Evolutionary conservation across 2,113 vertebrate genomes (phyloP).

Genomic region (Felis catus): F.catus_Fca126_mat1.0 CM031414.1:56592001-56592500

Average conservation of each 20-base stretch:
- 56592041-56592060: not conserved
- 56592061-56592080: not conserved
- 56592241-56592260: not conserved
- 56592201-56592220: not conserved
- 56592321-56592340: not conserved
- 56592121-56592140: not conserved
- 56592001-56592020: not conserved
- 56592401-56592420: not conserved
- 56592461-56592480: not conserved
- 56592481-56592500: too few species aligned
- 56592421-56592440: not conserved
- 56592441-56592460: too few species aligned
- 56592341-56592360: not conserved
- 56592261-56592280: not conserved
- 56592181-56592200: too few species aligned
- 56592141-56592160: not conserved
- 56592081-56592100: not conserved
- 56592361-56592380: not conserved
- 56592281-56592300: not conserved
- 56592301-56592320: not conserved
- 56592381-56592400: not conserved
- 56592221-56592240: not conserved
- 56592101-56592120: not conserved
- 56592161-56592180: not conserved
- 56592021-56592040: not conserved